Base-by-base conservation (phyloP, 2,797 vertebrate genomes). In the Lithobates sylvaticus region DNA sequence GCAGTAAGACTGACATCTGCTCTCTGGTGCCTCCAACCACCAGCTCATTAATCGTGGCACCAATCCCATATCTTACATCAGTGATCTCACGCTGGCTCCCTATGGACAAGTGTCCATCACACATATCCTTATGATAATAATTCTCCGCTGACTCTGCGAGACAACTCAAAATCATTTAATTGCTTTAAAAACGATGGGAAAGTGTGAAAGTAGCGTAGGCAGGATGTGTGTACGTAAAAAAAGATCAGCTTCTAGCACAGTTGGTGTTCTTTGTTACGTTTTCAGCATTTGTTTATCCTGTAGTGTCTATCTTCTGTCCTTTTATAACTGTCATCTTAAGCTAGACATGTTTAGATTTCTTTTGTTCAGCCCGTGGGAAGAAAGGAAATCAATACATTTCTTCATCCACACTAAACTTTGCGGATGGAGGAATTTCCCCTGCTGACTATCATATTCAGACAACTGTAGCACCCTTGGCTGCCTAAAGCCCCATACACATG, bases 1-100 rank as follows among this genome's bases (percentile, higher is more conserved):
- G 81, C 27, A 87, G 77, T n/a, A 70, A 70, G 86, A 80, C 86
- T 87, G 86, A 87, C 86, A 87, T 81, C 70, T 79, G 76, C 72
- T 80, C 86, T 87, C 86, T 47, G 65, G 81, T 70, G 86, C 70
- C 71, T n/a, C 32, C 42, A 74, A 76, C 61, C 78, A 71, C 69
- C 86, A 84, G 81, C 81, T 87, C 86, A 87, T 87, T 87, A 87
- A 84, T 58, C 32, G 81, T 75, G 64, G 64, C 76, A 84, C 42
- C 76, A 26, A 61, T 79, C 75, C 76, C 71, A 21, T 21, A 64
- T 47, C 36, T 69, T 84, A 74, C 39, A 79, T 87, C 73, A 74
- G 67, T 61, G 69, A 74, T 61, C 81, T 32, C 67, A 4, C 61
- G 13, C 44, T 8, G 50, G 36, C 58, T 87, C 86, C 86, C 86